These are phyloP conservation scores for Ridgeia piscesae DNA, from an alignment of 1,140 invertebrate genomes.

Conservation along the genomic window DNA sequence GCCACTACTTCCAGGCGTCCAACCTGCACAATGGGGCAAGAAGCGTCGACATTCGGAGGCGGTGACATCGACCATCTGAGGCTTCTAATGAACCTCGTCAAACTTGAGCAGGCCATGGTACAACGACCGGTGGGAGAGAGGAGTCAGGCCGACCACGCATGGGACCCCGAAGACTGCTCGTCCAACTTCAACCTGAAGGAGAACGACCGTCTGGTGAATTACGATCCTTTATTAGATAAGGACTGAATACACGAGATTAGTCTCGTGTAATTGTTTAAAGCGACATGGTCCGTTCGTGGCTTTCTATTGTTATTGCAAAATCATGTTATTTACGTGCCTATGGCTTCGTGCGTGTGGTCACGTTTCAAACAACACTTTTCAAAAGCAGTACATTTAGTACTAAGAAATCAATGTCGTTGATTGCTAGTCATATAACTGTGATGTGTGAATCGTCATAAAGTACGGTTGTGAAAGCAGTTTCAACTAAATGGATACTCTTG, in stretches of 20 bases:
- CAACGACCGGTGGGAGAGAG: background rate
- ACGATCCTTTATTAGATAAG: too few species aligned
- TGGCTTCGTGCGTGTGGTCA: background rate
- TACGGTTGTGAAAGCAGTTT: too few species aligned
- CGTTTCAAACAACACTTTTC: too few species aligned
- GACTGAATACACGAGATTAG: too few species aligned
- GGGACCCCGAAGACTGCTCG: slow-evolving; percentile 25
- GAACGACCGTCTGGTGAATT: slow-evolving; percentile 15
- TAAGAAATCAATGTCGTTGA: too few species aligned
- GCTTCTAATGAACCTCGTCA: background rate
- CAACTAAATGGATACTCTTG: too few species aligned
- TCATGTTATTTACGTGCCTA: background rate
- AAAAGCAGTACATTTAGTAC: too few species aligned
- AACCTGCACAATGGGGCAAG: background rate
- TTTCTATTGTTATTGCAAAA: background rate
- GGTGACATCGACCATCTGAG: background rate
- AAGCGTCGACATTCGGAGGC: background rate
- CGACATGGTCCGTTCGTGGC: too few species aligned
- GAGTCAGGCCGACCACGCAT: slow-evolving; percentile 16
- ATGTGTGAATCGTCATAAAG: too few species aligned
- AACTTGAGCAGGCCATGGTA: background rate
- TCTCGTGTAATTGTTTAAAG: too few species aligned
- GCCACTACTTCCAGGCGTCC: background rate
- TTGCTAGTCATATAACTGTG: too few species aligned
- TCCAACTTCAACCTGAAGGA: slow-evolving; percentile 15